phyloP scores from a whole-genome alignment of 2,888 invertebrate species.

The Chrysina gloriosa region DNA sequence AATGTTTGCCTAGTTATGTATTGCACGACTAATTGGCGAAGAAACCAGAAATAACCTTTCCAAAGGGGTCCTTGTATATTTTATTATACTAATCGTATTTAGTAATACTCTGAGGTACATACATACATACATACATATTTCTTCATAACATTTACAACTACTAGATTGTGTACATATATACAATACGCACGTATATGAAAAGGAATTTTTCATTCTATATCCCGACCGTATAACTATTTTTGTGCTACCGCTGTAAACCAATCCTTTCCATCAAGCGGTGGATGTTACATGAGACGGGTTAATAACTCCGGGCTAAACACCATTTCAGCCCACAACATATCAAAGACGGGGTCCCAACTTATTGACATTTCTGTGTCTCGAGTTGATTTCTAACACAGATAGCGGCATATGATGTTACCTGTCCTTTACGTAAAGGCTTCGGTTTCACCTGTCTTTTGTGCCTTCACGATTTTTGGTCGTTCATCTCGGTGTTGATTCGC shows the following conservation, averaged over 20 bases:
- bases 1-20: constrained; percentile 8
- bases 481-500: constrained; percentile 46
- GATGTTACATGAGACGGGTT: constrained; percentile 49
- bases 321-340: constrained; percentile 46
- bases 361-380: constrained; percentile 63
- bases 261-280: constrained; percentile 47
- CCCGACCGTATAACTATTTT: constrained; percentile 17
- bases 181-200: background rate
- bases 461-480: constrained; percentile 40
- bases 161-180: background rate
- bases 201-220: constrained; percentile 19
- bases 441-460: constrained; percentile 63
- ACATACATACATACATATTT: too few species aligned
- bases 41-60: background rate
- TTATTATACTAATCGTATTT: too few species aligned
- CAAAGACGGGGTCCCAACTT: constrained; percentile 57
- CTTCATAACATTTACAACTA: background rate
- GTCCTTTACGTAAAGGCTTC: constrained; percentile 58
- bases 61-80: too few species aligned
- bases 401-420: constrained; percentile 64
- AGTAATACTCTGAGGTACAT: background rate
- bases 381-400: constrained; percentile 65
- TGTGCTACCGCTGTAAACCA: constrained; percentile 45
- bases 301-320: constrained; percentile 47
- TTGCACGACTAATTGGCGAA: constrained; percentile 9